phyloP scores from a whole-genome alignment of 2,113 vertebrate species.

The Thinocorus orbignyianus region DNA sequence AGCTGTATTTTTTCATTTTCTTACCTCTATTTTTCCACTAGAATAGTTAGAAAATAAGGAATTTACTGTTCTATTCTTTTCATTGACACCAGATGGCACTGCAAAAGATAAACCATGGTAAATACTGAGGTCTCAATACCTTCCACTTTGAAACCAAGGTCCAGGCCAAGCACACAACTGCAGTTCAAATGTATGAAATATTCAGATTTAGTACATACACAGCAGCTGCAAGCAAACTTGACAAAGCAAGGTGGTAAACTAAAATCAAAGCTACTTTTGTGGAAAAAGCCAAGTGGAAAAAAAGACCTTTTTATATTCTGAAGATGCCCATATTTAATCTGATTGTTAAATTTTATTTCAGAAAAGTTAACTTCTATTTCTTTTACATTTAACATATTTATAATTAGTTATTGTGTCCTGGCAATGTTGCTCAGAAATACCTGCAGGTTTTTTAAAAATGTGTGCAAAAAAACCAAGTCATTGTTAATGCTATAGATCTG shows the following conservation, averaged over 20 bases:
- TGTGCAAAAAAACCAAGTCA: neutral
- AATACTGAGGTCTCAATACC: neutral
- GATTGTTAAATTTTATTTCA: neutral
- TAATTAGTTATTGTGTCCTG: neutral
- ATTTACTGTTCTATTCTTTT: neutral
- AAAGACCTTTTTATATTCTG: neutral
- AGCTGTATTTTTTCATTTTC: neutral
- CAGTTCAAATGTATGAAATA: neutral
- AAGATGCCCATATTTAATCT: neutral
- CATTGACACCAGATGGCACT: conserved; percentile 50
- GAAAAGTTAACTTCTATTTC: neutral
- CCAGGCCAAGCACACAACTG: neutral
- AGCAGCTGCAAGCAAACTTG: neutral
- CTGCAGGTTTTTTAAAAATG: neutral
- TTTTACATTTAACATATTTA: neutral
- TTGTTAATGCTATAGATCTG: neutral
- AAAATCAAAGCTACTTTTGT: neutral
- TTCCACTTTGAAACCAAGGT: neutral
- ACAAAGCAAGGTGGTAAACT: neutral
- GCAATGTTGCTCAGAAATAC: neutral
- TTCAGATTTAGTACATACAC: neutral
- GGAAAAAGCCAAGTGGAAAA: neutral
- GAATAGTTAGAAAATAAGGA: neutral
- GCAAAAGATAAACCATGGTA: neutral
- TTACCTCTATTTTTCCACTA: neutral